Evolutionary conservation across 1,140 invertebrate genomes (phyloP), one percentile per base, ranked within the genome.

Genomic region (Bombus haemorrhoidalis): DNA sequence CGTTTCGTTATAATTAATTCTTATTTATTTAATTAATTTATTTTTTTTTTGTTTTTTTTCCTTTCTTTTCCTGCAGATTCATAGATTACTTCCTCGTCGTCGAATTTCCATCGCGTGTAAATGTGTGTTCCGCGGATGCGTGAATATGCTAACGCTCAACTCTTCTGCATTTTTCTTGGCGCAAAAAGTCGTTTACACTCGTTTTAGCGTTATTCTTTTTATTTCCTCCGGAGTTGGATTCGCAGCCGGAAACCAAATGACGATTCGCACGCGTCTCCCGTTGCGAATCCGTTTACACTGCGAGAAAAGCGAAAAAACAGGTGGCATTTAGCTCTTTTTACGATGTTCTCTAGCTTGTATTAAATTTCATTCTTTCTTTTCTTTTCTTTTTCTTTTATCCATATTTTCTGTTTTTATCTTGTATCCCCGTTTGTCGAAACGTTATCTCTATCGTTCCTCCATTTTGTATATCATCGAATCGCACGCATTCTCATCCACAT

Each of bases 251-350:
- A 71, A 81, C 82, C 78, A 39, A 62, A 53, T 18, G 73, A 32
- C 53, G 66, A 37, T n/a, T 41, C 57, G 59, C 53, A n/a, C 32
- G 64, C 57, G 64, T 85, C 71, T 81, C 88, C 79, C 87, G 64
- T 83, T 78, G 83, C 80, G 87, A 78, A 89, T 86, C 83, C 83
- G 41, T 81, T 72, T 85, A 86, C 83, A 88, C 41, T 79, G 83
- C 87, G 87, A 89, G 75, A 86, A 47, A 89, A 89, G 84, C 87
- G 75, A 83, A 89, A 53, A 89, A 89, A 89, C 79, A 80, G 79
- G 71, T 83, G 87, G 79, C 75, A 43, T 82, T 86, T 86, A 88
- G 69, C 87, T 84, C n/a, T 18, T 66, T 39, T 22, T 72, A 64
- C 83, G 32, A 72, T 69, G 62, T 84, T 71, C 75, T 43, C n/a